Conservation (phyloP, 2,113 vertebrate species). For the Craseonycteris thonglongyai region DNA sequence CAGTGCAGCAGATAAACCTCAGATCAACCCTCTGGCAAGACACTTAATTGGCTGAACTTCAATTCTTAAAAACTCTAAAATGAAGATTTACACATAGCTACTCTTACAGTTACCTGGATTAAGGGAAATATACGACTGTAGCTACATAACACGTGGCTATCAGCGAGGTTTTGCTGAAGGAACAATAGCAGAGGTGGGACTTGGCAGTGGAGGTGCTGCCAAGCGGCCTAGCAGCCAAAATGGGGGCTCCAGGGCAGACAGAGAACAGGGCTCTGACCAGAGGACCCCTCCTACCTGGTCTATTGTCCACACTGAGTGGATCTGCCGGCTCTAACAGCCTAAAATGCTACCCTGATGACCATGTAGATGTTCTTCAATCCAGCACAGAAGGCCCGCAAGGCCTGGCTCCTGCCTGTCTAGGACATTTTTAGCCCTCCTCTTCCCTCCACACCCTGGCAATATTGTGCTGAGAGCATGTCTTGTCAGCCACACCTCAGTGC, state of each 20-base stretch:
- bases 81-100: background rate
- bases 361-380: accelerated
- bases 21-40: background rate
- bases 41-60: background rate
- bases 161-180: too few species aligned
- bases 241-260: background rate
- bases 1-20: background rate
- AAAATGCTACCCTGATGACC: background rate
- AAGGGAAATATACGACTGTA: background rate
- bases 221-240: too few species aligned
- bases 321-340: background rate
- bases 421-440: background rate
- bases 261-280: background rate
- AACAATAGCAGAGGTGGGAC: too few species aligned
- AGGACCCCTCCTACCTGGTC: background rate
- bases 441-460: background rate
- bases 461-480: background rate
- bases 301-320: too few species aligned
- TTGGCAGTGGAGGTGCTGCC: background rate
- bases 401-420: background rate
- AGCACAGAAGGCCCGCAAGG: background rate
- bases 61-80: background rate
- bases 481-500: accelerated
- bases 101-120: background rate
- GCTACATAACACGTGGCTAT: accelerated